These are phyloP conservation scores for Gambelia wislizenii DNA, from an alignment of 2,797 vertebrate genomes.

Conservation along the genomic window DNA sequence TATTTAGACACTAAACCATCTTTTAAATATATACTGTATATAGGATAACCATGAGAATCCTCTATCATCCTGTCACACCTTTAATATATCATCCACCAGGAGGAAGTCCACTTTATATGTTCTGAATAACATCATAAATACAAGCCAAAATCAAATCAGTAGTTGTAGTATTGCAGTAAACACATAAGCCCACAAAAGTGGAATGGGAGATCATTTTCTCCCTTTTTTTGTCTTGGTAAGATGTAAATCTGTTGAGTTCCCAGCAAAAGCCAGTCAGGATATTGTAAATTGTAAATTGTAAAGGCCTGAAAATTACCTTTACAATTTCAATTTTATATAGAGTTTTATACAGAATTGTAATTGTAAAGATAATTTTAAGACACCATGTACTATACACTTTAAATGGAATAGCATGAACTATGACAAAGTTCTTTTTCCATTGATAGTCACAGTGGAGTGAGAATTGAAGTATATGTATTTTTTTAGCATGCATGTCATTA, in stretches of 20 bases:
- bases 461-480: background rate
- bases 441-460: background rate
- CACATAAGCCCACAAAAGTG: too few species aligned
- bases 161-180: background rate
- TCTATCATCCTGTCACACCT: background rate
- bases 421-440: background rate
- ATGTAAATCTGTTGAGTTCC: background rate
- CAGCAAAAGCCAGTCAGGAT: rapidly evolving
- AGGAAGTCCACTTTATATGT: background rate
- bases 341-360: too few species aligned
- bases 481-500: background rate
- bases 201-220: background rate
- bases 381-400: background rate
- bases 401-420: background rate
- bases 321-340: too few species aligned
- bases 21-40: background rate
- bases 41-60: background rate
- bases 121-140: background rate
- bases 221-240: background rate
- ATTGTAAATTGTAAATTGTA: background rate
- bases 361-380: background rate
- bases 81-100: background rate
- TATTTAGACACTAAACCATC: background rate
- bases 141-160: background rate
- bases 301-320: too few species aligned